Conservation (phyloP, 2,888 invertebrate species). For the Seira ritae region DNA sequence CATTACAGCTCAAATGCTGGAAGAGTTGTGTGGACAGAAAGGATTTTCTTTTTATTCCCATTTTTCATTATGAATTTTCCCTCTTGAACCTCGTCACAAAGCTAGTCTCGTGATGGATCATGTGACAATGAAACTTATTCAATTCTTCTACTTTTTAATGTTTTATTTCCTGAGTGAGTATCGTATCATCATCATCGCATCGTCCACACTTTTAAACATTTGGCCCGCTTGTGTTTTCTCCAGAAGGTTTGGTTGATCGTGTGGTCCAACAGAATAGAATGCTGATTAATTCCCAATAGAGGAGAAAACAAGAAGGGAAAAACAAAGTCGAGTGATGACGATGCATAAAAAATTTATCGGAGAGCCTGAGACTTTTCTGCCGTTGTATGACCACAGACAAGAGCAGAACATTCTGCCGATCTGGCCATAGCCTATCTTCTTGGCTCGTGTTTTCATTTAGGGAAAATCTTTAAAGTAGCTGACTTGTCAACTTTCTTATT, state of each 20-base stretch:
- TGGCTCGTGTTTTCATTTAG: neutral
- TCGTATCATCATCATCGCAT: too few relatives aligned
- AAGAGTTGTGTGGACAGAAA: slow-evolving; percentile 37
- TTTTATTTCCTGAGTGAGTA: too few relatives aligned
- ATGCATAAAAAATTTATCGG: neutral
- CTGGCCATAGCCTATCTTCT: neutral
- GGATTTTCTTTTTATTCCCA: slow-evolving; percentile 34
- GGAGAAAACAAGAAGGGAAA: neutral
- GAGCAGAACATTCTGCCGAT: neutral
- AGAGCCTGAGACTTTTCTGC: too few relatives aligned
- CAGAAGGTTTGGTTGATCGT: too few relatives aligned
- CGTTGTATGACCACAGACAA: neutral
- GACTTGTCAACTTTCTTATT: slow-evolving; percentile 20
- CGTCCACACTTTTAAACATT: too few relatives aligned
- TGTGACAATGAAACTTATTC: too few relatives aligned
- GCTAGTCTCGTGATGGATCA: neutral
- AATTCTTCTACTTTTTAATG: too few relatives aligned
- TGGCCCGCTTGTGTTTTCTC: too few relatives aligned
- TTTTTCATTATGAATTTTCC: slow-evolving; percentile 27
- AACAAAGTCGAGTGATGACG: slow-evolving; percentile 14
- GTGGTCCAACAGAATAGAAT: neutral
- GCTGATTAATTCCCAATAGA: slow-evolving; percentile 4
- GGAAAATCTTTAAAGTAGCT: neutral
- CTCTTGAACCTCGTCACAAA: slow-evolving; percentile 21
- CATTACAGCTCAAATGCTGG: neutral